Conservation (phyloP, 2,888 invertebrate species). For the Lepidochrysops patricia region DNA sequence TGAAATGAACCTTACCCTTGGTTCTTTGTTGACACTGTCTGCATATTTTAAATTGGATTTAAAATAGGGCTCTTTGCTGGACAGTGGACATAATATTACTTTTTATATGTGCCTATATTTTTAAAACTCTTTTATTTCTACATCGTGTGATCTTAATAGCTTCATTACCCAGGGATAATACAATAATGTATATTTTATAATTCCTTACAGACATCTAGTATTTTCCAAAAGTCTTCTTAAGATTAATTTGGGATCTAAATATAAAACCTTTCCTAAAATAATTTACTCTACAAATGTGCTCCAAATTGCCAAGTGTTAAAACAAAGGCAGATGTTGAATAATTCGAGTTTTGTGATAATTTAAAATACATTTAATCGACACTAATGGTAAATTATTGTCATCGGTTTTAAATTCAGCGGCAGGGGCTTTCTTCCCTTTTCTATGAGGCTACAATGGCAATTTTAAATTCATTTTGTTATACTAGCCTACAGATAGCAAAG, state of each 20-base stretch:
- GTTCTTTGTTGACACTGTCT: constrained; percentile 1
- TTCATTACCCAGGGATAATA: no score
- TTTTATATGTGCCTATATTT: no score
- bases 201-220: not conserved
- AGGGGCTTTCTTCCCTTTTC: constrained; percentile 33
- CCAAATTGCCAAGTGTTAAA: constrained; percentile 1
- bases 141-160: no score
- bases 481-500: constrained; percentile 42
- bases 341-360: not conserved
- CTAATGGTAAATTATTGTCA: constrained; percentile 11
- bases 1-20: not conserved
- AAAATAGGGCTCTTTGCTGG: not conserved
- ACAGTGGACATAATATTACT: not conserved
- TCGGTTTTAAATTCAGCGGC: constrained; percentile 15
- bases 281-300: not conserved
- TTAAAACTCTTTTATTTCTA: no score
- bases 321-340: constrained; percentile 8
- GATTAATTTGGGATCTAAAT: no score
- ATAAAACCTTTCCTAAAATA: not conserved
- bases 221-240: no score
- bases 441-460: constrained; percentile 53
- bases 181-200: no score
- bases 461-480: constrained; percentile 51
- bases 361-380: constrained; percentile 7
- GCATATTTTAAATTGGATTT: not conserved